These are phyloP conservation scores for Hyalella azteca DNA, from an alignment of 2,888 invertebrate genomes.

Conservation along the genomic window DNA sequence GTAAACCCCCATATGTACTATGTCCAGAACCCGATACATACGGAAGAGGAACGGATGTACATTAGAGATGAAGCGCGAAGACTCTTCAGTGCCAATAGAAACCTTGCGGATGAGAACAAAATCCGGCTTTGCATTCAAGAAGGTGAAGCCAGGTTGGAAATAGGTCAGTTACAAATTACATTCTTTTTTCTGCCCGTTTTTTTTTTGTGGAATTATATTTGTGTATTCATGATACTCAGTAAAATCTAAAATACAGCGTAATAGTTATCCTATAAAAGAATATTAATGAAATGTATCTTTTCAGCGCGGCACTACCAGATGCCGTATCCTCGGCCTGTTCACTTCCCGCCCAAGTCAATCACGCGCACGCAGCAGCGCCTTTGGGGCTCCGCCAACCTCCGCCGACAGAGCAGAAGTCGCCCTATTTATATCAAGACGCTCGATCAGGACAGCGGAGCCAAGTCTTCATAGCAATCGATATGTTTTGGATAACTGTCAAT, in stretches of 20 bases:
- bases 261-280: too few species aligned
- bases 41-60: slow-evolving; percentile 1
- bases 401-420: background rate
- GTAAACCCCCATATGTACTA: too few species aligned
- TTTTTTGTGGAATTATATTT: too few species aligned
- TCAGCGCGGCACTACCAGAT: slow-evolving; percentile 33
- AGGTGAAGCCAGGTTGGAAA: slow-evolving; percentile 27
- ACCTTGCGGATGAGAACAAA: background rate
- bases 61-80: slow-evolving; percentile 17
- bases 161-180: slow-evolving; percentile 12
- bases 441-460: background rate
- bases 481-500: background rate
- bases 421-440: slow-evolving; percentile 22
- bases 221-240: too few species aligned
- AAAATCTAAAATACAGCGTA: too few species aligned
- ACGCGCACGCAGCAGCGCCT: background rate
- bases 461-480: background rate
- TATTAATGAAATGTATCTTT: too few species aligned
- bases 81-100: slow-evolving; percentile 21
- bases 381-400: slow-evolving; percentile 32
- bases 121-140: slow-evolving; percentile 10
- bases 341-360: slow-evolving; percentile 26
- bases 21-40: background rate
- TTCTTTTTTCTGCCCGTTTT: too few species aligned
- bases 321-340: slow-evolving; percentile 4